Evolutionary conservation across 2,888 invertebrate species (phyloP), one percentile per base, ranked within the genome.

Genomic region (Geotrupes spiniger): DNA sequence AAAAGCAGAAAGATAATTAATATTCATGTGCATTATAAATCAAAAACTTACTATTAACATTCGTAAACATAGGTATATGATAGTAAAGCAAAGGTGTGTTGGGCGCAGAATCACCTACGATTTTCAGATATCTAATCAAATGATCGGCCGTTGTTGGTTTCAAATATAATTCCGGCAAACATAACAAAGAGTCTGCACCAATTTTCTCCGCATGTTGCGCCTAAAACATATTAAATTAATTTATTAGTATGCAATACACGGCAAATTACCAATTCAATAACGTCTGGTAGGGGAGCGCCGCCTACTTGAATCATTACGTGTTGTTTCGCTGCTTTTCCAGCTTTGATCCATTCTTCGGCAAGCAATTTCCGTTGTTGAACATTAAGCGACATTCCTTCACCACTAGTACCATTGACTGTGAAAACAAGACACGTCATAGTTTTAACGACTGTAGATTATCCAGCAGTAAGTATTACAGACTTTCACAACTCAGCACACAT

Each of bases 1-100:
- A 65, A 12, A 74, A 74, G 3, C 21, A 55, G 43, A 14, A 21
- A 46, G 41, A 46, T 16, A 43, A n/a, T 28, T 16, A 12, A 36
- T 46, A 12, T 33, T 5, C 14, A 26, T 36, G 15, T 31, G 29
- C 14, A 25, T 15, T 9, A 12, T 9, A 14, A 42, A 44, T 12
- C 11, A 27, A 41, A 36, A 48, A 77, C 83, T 82, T 75, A 91
- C 91, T 74, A 56, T 84, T 79, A 15, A 91, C 83, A 49, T 81
- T 81, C 29, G 83, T 84, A 70, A 84, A 80, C 51, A 74, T 74
- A 0, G 92, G 91, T 58, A 90, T 86, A 64, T 92, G 91, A 65
- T 92, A 92, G 65, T 92, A 91, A 17, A 90, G 75, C 33, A 92
- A 78, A 0, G 92, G 92, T 0, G 85, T 80, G 4, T 81, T 82